Percentiles rank a stretch among this genome's conserved stretches.
phyloP scores from a whole-genome alignment of 2,888 invertebrate genomes.

The Tachina lurida region DNA sequence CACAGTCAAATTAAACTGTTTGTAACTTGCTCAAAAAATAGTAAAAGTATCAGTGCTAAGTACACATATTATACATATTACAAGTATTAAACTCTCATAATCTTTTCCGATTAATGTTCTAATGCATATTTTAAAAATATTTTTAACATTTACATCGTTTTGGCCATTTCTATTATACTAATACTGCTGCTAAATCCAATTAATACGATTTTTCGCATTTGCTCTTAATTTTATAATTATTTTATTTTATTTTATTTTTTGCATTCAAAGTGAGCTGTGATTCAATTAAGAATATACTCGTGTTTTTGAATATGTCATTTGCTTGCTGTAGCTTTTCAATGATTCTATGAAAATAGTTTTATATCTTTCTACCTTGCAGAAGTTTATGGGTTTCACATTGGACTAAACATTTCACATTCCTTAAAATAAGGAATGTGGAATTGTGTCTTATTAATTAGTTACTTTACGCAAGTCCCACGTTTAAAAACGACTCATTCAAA shows the following conservation, averaged over 20 bases:
- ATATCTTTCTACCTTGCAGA: background rate
- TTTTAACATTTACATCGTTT: no score
- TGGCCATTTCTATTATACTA: constrained; percentile 11
- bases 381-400: background rate
- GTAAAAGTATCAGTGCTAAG: constrained; percentile 21
- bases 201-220: constrained; percentile 14
- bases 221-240: constrained; percentile 1
- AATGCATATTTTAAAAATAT: no score
- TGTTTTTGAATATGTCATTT: constrained; percentile 27
- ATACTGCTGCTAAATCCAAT: constrained; percentile 30
- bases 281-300: constrained; percentile 35
- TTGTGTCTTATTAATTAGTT: no score
- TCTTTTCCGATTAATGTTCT: no score
- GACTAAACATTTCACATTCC: no score
- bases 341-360: background rate
- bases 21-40: constrained; percentile 35
- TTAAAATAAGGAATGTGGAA: no score
- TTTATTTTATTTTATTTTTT: background rate
- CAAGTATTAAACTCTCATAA: background rate
- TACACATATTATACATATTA: constrained; percentile 2
- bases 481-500: background rate
- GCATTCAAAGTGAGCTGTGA: constrained; percentile 46
- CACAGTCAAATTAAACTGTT: constrained; percentile 11
- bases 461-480: background rate
- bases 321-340: constrained; percentile 23